Percentiles rank a stretch among this genome's conserved stretches.
Conservation (phyloP, 1,140 invertebrate species). For the Choristoneura fumiferana region DNA sequence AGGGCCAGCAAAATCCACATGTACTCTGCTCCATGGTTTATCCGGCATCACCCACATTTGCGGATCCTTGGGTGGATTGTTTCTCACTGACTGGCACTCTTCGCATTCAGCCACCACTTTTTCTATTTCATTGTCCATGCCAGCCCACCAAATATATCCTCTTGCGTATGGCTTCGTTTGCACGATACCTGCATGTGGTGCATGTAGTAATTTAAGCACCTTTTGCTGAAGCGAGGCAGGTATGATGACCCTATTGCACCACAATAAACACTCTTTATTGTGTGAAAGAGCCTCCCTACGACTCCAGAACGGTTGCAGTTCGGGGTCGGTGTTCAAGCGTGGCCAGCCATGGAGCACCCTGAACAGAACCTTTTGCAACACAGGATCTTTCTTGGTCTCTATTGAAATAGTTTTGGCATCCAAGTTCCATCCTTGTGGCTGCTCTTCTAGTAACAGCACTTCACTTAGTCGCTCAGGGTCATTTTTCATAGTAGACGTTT, state of each 20-base stretch:
- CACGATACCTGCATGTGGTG: slow-evolving; percentile 39
- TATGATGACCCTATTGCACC: slow-evolving; percentile 21
- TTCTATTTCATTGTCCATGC: slow-evolving; percentile 52
- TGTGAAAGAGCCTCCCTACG: slow-evolving; percentile 21
- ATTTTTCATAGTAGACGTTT: not conserved
- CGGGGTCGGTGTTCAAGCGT: not conserved
- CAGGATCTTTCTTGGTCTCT: slow-evolving; percentile 11
- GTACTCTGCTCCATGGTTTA: slow-evolving; percentile 52
- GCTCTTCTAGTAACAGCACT: slow-evolving; percentile 12
- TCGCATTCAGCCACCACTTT: slow-evolving; percentile 22
- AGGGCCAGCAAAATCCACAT: slow-evolving; percentile 49
- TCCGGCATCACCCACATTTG: slow-evolving; percentile 53
- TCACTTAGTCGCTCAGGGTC: not conserved
- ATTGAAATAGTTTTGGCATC: not conserved
- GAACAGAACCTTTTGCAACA: slow-evolving; percentile 17
- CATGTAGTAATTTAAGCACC: slow-evolving; percentile 29
- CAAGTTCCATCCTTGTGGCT: not conserved
- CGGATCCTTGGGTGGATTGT: slow-evolving; percentile 35
- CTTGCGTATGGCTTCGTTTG: slow-evolving; percentile 46
- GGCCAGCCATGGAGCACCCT: slow-evolving; percentile 21
- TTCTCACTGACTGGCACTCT: slow-evolving; percentile 31
- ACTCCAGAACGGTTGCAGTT: slow-evolving; percentile 14
- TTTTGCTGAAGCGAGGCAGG: slow-evolving; percentile 1
- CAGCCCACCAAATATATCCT: slow-evolving; percentile 49
- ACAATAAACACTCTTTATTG: slow-evolving; percentile 23